These are phyloP conservation scores for Elaphurus davidianus DNA, from an alignment of 2,113 vertebrate species.

Conservation along the genomic window DNA sequence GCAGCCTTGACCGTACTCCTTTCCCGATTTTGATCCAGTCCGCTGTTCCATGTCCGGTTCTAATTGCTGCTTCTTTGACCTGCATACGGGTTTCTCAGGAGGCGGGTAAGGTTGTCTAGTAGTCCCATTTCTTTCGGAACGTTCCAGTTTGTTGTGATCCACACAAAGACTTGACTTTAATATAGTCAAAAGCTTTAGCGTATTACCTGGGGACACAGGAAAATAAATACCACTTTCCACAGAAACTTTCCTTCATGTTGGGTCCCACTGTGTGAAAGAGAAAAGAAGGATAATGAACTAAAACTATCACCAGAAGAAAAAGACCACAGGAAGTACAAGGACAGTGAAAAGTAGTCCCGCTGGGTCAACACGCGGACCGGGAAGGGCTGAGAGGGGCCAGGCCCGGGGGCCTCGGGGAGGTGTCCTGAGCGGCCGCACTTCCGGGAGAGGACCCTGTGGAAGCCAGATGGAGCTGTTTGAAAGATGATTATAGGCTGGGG, in stretches of 20 bases:
- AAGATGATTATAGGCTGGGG: rapidly evolving
- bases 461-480: background rate
- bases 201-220: background rate
- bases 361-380: rapidly evolving
- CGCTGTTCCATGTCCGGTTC: background rate
- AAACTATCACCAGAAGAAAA: background rate
- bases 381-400: background rate
- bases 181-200: background rate
- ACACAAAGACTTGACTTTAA: background rate
- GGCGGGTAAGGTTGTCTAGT: background rate
- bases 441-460: background rate
- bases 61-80: background rate
- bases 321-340: background rate
- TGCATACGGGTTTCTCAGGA: background rate
- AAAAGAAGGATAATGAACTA: background rate
- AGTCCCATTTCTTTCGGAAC: background rate
- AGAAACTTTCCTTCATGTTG: background rate
- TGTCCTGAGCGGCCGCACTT: rapidly evolving
- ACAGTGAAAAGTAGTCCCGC: background rate
- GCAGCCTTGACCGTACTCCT: rapidly evolving
- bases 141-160: background rate
- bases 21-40: background rate
- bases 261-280: background rate
- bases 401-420: background rate
- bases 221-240: background rate